A percentile compares a stretch with the other conserved stretches of the same genome.
phyloP scores from a whole-genome alignment of 2,113 vertebrate species.

The Barbus barbus region DNA sequence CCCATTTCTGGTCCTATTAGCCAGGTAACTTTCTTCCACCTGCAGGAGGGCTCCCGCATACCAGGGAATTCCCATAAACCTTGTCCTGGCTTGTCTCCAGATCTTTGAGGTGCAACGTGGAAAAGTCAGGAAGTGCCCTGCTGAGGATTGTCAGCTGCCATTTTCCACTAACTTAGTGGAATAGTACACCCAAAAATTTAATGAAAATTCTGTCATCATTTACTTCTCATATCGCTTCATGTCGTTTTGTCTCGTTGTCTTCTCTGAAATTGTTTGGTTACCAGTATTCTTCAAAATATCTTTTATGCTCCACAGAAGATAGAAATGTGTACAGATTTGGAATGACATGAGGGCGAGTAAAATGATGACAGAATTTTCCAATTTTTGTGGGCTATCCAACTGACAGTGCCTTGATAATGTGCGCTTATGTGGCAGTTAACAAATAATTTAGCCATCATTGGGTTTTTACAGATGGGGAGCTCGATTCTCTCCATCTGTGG shows the following conservation, averaged over 20 bases:
- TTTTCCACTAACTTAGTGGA: slow-evolving; percentile 18
- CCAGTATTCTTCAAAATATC: not conserved
- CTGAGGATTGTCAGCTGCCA: slow-evolving; percentile 62
- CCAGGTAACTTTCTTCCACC: not conserved
- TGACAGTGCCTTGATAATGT: slow-evolving; percentile 47
- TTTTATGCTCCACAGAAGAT: not conserved
- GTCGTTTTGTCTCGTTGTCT: not conserved
- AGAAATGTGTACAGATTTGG: not conserved
- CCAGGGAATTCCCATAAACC: slow-evolving; percentile 70
- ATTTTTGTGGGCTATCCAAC: not conserved
- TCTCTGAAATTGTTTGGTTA: not conserved
- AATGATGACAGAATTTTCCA: not conserved
- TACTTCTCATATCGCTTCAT: not conserved
- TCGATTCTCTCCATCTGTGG: slow-evolving; percentile 7
- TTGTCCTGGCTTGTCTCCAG: slow-evolving; percentile 66
- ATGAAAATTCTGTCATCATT: not conserved
- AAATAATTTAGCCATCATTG: slow-evolving; percentile 51
- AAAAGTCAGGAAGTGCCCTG: slow-evolving; percentile 62
- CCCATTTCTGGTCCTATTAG: slow-evolving; percentile 48
- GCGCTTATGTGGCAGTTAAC: slow-evolving; percentile 46
- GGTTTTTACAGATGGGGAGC: slow-evolving; percentile 31
- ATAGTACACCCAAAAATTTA: not conserved
- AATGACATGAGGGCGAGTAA: not conserved
- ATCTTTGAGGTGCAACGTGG: slow-evolving; percentile 55
- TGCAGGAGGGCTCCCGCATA: slow-evolving; percentile 56